These are phyloP conservation scores for Drosophila pachea DNA, from an alignment of 1,140 invertebrate genomes.

Conservation along the genomic window DNA sequence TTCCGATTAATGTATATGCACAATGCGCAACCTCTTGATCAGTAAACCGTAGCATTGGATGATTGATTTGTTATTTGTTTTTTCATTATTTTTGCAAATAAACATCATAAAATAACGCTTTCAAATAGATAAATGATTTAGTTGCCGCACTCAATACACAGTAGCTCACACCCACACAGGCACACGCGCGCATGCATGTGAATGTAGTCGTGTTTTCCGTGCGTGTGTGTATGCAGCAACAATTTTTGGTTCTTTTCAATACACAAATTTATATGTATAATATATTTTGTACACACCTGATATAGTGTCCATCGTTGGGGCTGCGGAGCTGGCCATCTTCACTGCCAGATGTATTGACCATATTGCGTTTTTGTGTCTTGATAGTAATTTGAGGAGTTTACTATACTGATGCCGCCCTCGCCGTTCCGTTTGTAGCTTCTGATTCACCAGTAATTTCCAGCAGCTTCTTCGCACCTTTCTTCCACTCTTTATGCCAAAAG, in stretches of 20 bases:
- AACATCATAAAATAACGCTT: constrained; percentile 35
- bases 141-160: constrained; percentile 43
- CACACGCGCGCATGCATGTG: constrained; percentile 32
- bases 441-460: constrained; percentile 31
- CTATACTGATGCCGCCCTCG: constrained; percentile 18
- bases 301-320: constrained; percentile 68
- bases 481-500: constrained; percentile 21
- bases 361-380: constrained; percentile 25
- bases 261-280: constrained; percentile 32
- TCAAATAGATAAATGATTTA: constrained; percentile 34
- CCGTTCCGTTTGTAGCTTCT: constrained; percentile 26
- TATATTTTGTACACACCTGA: constrained; percentile 70
- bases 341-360: constrained; percentile 76
- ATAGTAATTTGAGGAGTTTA: constrained; percentile 23
- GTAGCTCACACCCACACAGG: constrained; percentile 32
- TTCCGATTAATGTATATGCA: background rate
- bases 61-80: constrained; percentile 20
- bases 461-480: constrained; percentile 20
- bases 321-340: constrained; percentile 77
- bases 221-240: constrained; percentile 68
- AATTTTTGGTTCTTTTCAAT: constrained; percentile 61
- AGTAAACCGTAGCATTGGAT: constrained; percentile 30
- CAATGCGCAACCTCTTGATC: constrained; percentile 28
- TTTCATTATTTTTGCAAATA: constrained; percentile 19
- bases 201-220: constrained; percentile 31